Evolutionary conservation across 1,140 invertebrate species (phyloP), one percentile per base, ranked within the genome.

Genomic region (Sinonovacula constricta): DNA sequence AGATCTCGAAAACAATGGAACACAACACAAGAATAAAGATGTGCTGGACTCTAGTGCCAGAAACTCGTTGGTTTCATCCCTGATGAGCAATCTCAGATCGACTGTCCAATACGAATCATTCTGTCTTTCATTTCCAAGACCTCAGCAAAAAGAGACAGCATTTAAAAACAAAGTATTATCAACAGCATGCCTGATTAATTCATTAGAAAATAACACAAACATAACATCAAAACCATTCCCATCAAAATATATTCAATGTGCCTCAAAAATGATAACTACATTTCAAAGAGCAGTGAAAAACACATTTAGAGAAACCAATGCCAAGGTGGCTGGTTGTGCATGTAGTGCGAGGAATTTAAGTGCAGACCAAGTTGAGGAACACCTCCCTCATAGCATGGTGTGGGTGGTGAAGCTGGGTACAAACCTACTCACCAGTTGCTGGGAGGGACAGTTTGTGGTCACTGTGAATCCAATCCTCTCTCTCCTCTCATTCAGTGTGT

Each of bases 61-160:
- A 34, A 69, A 78, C 34, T 28, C 30, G 4, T 39, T 78, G 28
- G 75, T 78, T 28, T 36, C 36, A n/a, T 59, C 34, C 15, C 57
- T 78, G 45, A 78, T 78, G 75, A 51, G 62, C 53, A 69, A 70
- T 22, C 56, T 78, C 14, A 59, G 75, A 2, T 59, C 75, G 31
- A 78, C 75, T 10, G 75, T 78, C 2, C 66, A 63, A 49, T 78
- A 62, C 36, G 75, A 78, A 54, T 78, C 75, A 7, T 78, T 78
- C 30, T 78, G 75, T 31, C 31, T 78, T 5, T 78, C 75, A 30
- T 70, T 78, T 30, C 75, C 75, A 34, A 49, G 75, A 18, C 54
- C 56, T 0, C 49, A 53, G n/a, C 39, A 2, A 24, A 78, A 78
- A 54, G 75, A 78, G 63, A 70, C 56, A 57, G 75, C 66, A 15